Evolutionary conservation across 2,113 vertebrate species (phyloP).

Genomic region (Vulpes lagopus): DNA sequence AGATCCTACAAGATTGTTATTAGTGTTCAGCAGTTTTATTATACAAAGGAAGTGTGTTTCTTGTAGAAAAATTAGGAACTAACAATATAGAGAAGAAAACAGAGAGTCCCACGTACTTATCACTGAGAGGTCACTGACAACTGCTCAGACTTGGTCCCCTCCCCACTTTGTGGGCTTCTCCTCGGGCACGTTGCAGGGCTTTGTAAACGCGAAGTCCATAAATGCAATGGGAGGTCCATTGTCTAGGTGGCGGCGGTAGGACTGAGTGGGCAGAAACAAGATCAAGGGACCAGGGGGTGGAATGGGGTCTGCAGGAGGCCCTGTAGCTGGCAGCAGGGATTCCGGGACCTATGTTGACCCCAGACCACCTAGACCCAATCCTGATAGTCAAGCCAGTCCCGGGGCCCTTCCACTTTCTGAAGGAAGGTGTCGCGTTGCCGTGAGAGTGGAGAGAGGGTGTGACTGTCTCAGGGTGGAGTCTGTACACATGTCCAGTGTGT

Average conservation of each 20-base stretch:
- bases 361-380: neutral
- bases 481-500: fast-evolving
- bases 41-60: neutral
- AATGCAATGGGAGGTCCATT: neutral
- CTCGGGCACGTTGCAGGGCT: neutral
- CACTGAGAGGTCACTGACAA: neutral
- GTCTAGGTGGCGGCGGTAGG: neutral
- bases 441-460: neutral
- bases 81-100: neutral
- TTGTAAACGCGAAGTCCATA: neutral
- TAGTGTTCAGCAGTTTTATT: conserved; percentile 15
- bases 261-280: neutral
- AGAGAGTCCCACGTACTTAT: neutral
- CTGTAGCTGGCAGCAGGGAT: neutral
- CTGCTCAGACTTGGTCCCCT: too few species aligned
- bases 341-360: neutral
- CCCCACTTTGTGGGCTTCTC: neutral
- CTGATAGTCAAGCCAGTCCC: neutral
- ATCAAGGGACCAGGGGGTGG: neutral
- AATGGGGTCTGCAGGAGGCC: neutral
- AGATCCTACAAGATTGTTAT: neutral
- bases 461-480: neutral
- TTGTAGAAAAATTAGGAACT: conserved; percentile 17
- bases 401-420: neutral
- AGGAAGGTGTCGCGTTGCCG: neutral